Base-by-base conservation (phyloP, 2,797 vertebrate species). In the Tangara arthus region DNA sequence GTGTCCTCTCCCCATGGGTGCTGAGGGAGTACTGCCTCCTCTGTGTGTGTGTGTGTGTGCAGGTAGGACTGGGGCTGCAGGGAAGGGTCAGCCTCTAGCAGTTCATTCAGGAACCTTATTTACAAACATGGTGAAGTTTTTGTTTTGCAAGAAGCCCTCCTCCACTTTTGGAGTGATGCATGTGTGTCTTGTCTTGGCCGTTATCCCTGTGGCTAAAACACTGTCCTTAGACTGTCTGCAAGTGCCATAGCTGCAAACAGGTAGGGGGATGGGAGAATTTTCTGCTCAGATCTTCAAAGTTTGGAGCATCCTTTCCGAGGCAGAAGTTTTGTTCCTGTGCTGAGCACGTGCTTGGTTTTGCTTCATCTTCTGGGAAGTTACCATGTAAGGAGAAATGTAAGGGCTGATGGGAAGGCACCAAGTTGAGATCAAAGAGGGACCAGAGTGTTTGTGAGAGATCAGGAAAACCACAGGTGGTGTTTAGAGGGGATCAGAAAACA, bases 1-100 rank as follows among this genome's bases (percentile, higher is more conserved):
- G 0, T 32, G 17, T 34, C 21, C 27, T 56, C 27, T 41, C 42
- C n/a, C n/a, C 9, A 7, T 0, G 0, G 0, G 7, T 27, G n/a
- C 47, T 28, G 64, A 47, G 26, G 2, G 41, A 52, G 64, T 17
- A 4, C 42, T 26, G 37, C 28, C 44, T 12, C n/a, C n/a, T n/a
- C n/a, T 11, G 35, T 37, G 1, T 2, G 4, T 0, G 0, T 20
- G 1, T 70, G 49, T 60, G 30, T 59, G 60, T 59, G 52, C 75
- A 66, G 66, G 64, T 60, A 41, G 61, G 49, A 28, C 17, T 68
- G 23, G 53, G 39, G 72, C 42, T 81, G 53, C 52, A 73, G 55
- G 21, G 50, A 52, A 69, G 47, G 32, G 12, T 63, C 41, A 46
- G 50, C 73, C 88, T 65, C 65, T 59, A 68, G 61, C 34, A 59